Percentiles rank a stretch among this genome's conserved stretches.
Evolutionary conservation across 2,113 vertebrate species (phyloP).

Genomic region (Cololabis saira): DNA sequence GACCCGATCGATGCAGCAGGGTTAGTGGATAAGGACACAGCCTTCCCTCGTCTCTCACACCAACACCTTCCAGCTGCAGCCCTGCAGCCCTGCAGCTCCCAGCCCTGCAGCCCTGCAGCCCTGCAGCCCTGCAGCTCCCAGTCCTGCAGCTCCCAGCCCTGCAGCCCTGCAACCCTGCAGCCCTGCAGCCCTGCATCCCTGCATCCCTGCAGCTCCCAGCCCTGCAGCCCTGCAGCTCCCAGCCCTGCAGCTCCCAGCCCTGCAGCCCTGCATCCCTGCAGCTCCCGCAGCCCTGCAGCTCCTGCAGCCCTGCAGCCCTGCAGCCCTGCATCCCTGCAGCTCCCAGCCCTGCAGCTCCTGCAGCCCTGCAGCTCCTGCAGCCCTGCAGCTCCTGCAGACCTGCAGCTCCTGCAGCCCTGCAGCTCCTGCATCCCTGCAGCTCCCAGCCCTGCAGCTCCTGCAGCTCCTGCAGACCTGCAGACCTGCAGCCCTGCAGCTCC

Average conservation of each 20-base stretch:
- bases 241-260: not conserved
- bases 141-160: not conserved
- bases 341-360: not conserved
- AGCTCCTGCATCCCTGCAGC: no score
- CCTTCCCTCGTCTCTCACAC: not conserved
- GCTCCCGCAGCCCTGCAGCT: constrained; percentile 2
- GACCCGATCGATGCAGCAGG: constrained; percentile 9
- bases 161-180: not conserved
- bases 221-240: not conserved
- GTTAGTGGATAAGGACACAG: constrained; percentile 1
- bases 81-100: not conserved
- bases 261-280: not conserved
- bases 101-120: not conserved
- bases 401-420: not conserved
- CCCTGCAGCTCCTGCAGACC: not conserved
- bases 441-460: not conserved
- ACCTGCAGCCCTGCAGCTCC: not conserved
- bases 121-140: not conserved
- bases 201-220: not conserved
- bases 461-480: not conserved
- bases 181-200: constrained; percentile 1
- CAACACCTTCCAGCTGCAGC: not conserved
- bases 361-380: not conserved
- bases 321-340: constrained; percentile 1
- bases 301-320: not conserved